phyloP scores from a whole-genome alignment of 2,888 invertebrate species.

The Patella depressa region DNA sequence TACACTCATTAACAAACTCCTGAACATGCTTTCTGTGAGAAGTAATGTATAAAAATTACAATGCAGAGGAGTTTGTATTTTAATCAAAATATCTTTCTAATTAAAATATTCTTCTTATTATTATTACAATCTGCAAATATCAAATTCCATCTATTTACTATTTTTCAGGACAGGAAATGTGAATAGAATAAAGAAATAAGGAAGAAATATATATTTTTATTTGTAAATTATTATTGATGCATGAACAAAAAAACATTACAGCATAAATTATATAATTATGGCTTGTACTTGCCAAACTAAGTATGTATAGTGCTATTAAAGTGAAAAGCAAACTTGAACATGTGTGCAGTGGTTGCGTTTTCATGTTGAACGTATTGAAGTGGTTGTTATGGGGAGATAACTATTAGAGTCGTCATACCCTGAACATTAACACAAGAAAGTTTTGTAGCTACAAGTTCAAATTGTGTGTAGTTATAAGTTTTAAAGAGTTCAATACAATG shows the following conservation, averaged over 20 bases:
- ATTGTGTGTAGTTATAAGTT: too few species aligned
- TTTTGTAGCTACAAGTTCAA: too few species aligned
- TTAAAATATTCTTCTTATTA: too few species aligned
- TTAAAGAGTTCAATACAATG: too few species aligned
- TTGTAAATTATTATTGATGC: background rate
- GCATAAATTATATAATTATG: constrained; percentile 11
- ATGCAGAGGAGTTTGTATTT: too few species aligned
- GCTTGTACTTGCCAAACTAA: constrained; percentile 9
- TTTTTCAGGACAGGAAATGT: background rate
- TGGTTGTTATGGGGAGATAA: background rate
- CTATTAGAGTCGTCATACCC: background rate
- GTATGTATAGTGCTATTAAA: constrained; percentile 7
- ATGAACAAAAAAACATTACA: constrained; percentile 3
- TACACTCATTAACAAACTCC: too few species aligned
- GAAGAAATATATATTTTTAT: constrained; percentile 5
- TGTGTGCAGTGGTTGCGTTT: constrained; percentile 5
- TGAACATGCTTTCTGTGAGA: too few species aligned
- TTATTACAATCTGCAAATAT: too few species aligned
- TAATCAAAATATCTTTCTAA: too few species aligned
- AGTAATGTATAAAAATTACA: too few species aligned
- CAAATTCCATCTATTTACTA: background rate
- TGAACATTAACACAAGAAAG: too few species aligned
- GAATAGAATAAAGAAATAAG: background rate
- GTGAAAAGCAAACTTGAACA: background rate
- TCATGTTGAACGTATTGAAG: constrained; percentile 5